phyloP scores from a whole-genome alignment of 1,140 invertebrate species.

The Saccostrea cuccullata region DNA sequence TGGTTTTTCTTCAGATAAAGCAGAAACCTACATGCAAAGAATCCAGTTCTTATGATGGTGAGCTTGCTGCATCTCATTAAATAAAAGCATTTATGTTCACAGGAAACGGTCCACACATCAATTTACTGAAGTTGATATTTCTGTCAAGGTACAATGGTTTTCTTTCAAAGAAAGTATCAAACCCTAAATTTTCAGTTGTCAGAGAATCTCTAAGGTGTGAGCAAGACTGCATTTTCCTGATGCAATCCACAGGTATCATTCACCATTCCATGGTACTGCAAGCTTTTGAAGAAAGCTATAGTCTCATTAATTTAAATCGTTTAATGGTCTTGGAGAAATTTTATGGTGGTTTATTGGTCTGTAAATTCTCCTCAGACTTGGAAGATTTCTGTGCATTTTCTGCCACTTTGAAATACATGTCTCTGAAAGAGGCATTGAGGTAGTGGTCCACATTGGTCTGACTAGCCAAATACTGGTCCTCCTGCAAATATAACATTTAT shows the following conservation, averaged over 20 bases:
- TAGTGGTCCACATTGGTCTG: slow-evolving; percentile 63
- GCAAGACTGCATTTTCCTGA: too few species aligned
- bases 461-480: background rate
- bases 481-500: slow-evolving; percentile 30
- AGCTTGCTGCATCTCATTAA: too few species aligned
- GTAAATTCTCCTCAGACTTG: background rate
- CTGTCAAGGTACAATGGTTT: too few species aligned
- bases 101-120: too few species aligned
- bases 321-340: background rate
- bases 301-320: background rate
- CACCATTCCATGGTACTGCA: background rate
- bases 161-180: too few species aligned
- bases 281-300: background rate
- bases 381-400: slow-evolving; percentile 17
- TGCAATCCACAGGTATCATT: background rate
- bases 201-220: too few species aligned
- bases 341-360: background rate
- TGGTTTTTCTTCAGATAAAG: too few species aligned
- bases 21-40: too few species aligned
- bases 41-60: too few species aligned
- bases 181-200: too few species aligned
- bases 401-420: slow-evolving; percentile 66
- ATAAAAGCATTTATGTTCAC: too few species aligned
- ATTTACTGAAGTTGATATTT: too few species aligned
- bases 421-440: slow-evolving; percentile 65